These are phyloP conservation scores for Coryphaenoides rupestris DNA, from an alignment of 2,113 vertebrate species.

Conservation along the genomic window DNA sequence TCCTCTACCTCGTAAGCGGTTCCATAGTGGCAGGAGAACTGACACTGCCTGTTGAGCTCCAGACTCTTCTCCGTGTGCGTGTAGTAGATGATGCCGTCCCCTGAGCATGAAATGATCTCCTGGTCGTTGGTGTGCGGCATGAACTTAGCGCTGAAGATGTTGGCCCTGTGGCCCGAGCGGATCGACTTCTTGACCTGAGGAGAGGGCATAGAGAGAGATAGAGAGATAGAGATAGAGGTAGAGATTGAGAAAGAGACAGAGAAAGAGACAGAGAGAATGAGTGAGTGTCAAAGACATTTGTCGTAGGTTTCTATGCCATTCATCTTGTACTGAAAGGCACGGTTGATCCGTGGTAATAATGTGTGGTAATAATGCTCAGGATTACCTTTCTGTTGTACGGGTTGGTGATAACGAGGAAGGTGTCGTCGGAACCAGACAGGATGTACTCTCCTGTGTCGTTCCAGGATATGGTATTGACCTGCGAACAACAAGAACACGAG, in stretches of 20 bases:
- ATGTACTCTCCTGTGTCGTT: conserved; percentile 97
- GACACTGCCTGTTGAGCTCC: conserved; percentile 92
- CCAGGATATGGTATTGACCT: conserved; percentile 99
- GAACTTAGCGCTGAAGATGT: conserved; percentile 98
- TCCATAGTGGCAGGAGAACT: conserved; percentile 97
- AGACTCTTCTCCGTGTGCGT: conserved; percentile 92
- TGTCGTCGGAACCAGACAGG: conserved; percentile 96
- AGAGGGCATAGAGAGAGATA: not conserved
- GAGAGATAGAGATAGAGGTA: too few species aligned
- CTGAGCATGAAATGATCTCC: conserved; percentile 96
- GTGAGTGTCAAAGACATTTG: too few species aligned
- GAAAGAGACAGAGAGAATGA: not conserved
- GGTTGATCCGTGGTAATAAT: not conserved
- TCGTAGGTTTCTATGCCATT: not conserved
- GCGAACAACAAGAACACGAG: conserved; percentile 42
- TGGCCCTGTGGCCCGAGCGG: conserved; percentile 94
- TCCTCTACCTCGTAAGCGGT: conserved; percentile 91
- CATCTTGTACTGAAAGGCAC: not conserved
- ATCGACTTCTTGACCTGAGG: conserved; percentile 91
- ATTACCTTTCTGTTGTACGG: conserved; percentile 96
- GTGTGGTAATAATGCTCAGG: too few species aligned
- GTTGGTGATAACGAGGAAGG: conserved; percentile 93
- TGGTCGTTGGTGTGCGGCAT: conserved; percentile 93
- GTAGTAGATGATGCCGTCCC: conserved; percentile 96
- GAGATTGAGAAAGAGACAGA: not conserved